phyloP scores from a whole-genome alignment of 1,140 invertebrate species.

The Trachymyrmex septentrionalis region DNA sequence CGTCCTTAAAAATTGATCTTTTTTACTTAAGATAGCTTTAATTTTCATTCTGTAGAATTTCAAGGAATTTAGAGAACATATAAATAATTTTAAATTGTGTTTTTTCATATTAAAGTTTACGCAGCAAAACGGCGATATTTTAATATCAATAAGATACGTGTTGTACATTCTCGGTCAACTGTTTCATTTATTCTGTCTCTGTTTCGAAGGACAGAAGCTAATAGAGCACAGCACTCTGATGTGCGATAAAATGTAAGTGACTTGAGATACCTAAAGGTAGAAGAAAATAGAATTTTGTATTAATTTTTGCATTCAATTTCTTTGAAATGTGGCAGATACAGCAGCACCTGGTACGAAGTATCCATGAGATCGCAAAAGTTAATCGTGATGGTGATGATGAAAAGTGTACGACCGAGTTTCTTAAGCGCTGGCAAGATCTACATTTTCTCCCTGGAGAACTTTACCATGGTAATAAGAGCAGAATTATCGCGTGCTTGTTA shows the following conservation, averaged over 20 bases:
- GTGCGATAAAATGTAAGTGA: slow-evolving; percentile 54
- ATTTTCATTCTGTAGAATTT: too few relatives aligned
- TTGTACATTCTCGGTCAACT: slow-evolving; percentile 57
- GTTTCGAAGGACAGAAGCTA: slow-evolving; percentile 67
- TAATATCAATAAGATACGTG: slow-evolving; percentile 22
- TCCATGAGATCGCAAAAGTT: slow-evolving; percentile 7
- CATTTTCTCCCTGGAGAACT: slow-evolving; percentile 34
- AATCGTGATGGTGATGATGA: slow-evolving; percentile 25
- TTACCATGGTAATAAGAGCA: neutral
- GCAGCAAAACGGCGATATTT: neutral
- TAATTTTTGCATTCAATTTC: neutral
- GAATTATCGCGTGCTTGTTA: neutral
- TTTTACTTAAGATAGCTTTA: too few relatives aligned
- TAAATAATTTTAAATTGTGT: neutral
- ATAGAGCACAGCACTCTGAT: slow-evolving; percentile 65
- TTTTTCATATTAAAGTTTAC: slow-evolving; percentile 7
- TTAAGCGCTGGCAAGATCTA: slow-evolving; percentile 47
- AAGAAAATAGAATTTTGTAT: neutral
- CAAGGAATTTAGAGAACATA: too few relatives aligned
- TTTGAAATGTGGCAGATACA: slow-evolving; percentile 20
- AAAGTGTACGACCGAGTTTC: neutral
- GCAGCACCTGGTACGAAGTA: slow-evolving; percentile 28
- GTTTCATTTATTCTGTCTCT: slow-evolving; percentile 68
- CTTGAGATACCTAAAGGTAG: neutral
- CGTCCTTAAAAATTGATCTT: too few relatives aligned